Conservation (phyloP, 2,888 invertebrate species). For the Himalopsyche tibetana region DNA sequence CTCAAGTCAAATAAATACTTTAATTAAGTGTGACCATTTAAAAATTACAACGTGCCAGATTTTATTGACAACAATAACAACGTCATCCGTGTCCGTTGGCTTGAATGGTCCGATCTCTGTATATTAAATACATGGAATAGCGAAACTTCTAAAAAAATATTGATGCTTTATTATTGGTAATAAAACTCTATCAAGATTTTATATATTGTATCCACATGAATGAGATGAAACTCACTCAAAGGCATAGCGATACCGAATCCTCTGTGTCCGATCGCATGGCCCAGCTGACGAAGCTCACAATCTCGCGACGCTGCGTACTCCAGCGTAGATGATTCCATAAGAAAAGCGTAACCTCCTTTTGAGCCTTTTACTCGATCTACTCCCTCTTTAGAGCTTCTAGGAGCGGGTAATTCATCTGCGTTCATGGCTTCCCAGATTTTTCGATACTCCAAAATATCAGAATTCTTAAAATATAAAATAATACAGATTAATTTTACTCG, state of each 20-base stretch:
- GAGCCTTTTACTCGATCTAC: constrained; percentile 80
- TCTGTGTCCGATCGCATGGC: constrained; percentile 86
- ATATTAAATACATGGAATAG: too few relatives aligned
- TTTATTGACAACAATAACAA: too few relatives aligned
- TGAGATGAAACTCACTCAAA: constrained; percentile 77
- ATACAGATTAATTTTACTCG: neutral
- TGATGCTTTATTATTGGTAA: too few relatives aligned
- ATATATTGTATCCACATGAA: neutral
- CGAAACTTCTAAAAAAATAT: too few relatives aligned
- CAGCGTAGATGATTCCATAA: constrained; percentile 92
- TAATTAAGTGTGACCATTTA: too few relatives aligned
- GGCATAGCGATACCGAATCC: constrained; percentile 90
- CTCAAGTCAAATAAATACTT: too few relatives aligned
- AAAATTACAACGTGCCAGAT: too few relatives aligned
- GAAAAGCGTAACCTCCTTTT: constrained; percentile 85
- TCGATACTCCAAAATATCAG: constrained; percentile 83
- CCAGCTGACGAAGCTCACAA: constrained; percentile 84
- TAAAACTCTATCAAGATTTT: neutral
- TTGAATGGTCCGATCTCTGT: too few relatives aligned
- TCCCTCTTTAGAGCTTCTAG: constrained; percentile 81
- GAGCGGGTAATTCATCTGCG: constrained; percentile 81
- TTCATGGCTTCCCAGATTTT: constrained; percentile 87
- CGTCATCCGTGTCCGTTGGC: too few relatives aligned
- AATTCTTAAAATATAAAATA: constrained; percentile 73
- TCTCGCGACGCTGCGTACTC: constrained; percentile 87